Conservation (phyloP, 2,888 invertebrate genomes). For the Agrilus cyanescens region DNA sequence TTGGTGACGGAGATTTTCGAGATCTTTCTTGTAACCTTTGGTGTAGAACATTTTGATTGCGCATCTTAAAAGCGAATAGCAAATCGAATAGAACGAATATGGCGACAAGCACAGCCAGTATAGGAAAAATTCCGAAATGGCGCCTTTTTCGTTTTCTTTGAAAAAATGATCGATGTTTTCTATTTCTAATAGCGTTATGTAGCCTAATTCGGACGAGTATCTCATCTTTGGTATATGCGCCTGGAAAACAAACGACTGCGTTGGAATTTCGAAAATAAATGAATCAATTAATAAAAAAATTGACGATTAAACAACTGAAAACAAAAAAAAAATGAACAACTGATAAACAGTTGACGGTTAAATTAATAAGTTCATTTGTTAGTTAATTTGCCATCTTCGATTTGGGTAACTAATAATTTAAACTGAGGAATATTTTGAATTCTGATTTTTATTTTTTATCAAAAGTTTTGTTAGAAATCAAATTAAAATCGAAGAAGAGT, state of each 20-base stretch:
- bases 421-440: no score
- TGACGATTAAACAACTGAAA: no score
- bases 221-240: conserved; percentile 52
- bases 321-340: no score
- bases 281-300: no score
- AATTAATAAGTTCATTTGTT: no score
- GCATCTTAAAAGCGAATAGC: conserved; percentile 38
- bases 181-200: conserved; percentile 43
- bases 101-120: conserved; percentile 49
- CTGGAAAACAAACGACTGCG: conserved; percentile 26
- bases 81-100: conserved; percentile 53
- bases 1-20: conserved; percentile 6
- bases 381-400: no score
- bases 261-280: no score
- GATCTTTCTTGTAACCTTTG: conserved; percentile 1
- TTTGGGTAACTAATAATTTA: no score
- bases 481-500: no score
- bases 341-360: no score
- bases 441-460: no score
- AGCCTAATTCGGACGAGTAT: conserved; percentile 50
- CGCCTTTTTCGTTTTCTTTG: conserved; percentile 49
- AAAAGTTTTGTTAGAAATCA: no score
- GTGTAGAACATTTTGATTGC: conserved; percentile 39
- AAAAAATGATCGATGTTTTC: conserved; percentile 53
- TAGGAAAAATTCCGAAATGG: conserved; percentile 53